Evolutionary conservation across 2,888 invertebrate genomes (phyloP).

Genomic region (Alentia gelatinosa): DNA sequence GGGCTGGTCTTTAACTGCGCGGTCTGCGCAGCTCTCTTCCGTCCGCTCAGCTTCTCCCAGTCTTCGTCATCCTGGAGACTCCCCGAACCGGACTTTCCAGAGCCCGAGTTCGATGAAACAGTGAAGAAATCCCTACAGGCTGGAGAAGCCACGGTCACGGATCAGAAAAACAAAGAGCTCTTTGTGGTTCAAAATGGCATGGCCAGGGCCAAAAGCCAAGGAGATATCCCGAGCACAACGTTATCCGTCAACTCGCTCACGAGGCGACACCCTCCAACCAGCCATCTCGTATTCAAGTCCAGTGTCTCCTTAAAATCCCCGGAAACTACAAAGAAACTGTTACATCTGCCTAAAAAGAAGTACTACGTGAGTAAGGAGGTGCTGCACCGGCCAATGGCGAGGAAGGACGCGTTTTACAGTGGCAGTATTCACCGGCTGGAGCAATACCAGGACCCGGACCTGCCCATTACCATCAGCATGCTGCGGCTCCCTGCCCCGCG

Average conservation of each 20-base stretch:
- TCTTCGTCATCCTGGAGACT: neutral
- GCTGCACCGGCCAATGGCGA: conserved; percentile 37
- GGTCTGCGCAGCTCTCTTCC: conserved; percentile 89
- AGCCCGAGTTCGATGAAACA: neutral
- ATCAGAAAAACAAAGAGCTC: no score
- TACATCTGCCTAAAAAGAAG: neutral
- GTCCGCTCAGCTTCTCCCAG: conserved; percentile 84
- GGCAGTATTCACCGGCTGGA: conserved; percentile 56
- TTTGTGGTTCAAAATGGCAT: no score
- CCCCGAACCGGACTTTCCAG: neutral
- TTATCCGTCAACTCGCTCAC: neutral
- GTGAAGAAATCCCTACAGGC: neutral
- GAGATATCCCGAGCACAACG: neutral
- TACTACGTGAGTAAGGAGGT: conserved; percentile 24
- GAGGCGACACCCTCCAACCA: neutral
- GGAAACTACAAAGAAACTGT: neutral
- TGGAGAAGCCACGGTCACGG: neutral
- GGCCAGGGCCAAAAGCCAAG: conserved; percentile 21
- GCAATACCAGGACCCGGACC: neutral
- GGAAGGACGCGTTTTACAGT: conserved; percentile 63
- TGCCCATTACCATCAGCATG: conserved; percentile 15
- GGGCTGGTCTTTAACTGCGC: conserved; percentile 88
- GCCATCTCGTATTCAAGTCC: neutral
- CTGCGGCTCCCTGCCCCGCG: neutral
- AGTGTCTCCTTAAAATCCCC: neutral